Evolutionary conservation across 2,888 invertebrate species (phyloP).

Genomic region (Agrochola macilenta): DNA sequence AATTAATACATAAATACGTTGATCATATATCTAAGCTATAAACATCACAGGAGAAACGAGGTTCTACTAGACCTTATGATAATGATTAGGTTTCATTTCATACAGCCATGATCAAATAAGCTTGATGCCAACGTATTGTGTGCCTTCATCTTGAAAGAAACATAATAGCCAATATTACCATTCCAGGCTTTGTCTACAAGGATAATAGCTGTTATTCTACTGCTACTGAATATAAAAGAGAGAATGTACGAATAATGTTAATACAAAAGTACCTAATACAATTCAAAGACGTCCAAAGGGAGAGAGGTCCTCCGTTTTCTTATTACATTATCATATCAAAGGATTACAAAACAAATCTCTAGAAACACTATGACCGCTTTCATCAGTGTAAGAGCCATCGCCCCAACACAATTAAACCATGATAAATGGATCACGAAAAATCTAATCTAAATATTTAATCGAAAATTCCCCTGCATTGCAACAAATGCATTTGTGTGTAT

Average conservation of each 20-base stretch:
- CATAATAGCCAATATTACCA: conserved; percentile 43
- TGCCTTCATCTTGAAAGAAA: conserved; percentile 12
- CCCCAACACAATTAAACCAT: conserved; percentile 88
- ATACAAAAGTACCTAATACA: conserved; percentile 51
- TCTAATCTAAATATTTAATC: conserved; percentile 91
- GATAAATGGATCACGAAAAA: conserved; percentile 90
- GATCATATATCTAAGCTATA: neutral
- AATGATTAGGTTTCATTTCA: conserved; percentile 2
- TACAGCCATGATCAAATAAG: conserved; percentile 2
- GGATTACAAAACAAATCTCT: conserved; percentile 82
- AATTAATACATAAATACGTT: neutral
- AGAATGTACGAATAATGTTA: conserved; percentile 53
- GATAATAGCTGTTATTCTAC: conserved; percentile 50
- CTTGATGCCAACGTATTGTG: conserved; percentile 15
- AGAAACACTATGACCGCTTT: conserved; percentile 75
- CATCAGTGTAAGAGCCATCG: conserved; percentile 79
- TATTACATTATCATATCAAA: conserved; percentile 89
- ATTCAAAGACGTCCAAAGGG: conserved; percentile 60
- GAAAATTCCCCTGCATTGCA: conserved; percentile 86
- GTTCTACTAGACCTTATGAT: neutral
- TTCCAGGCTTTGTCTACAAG: conserved; percentile 45
- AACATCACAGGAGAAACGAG: neutral
- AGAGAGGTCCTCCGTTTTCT: conserved; percentile 68
- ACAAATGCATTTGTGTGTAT: conserved; percentile 69
- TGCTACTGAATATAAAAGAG: conserved; percentile 50